These are phyloP conservation scores for Dicycla oo DNA, from an alignment of 2,888 invertebrate genomes.

Conservation along the genomic window DNA sequence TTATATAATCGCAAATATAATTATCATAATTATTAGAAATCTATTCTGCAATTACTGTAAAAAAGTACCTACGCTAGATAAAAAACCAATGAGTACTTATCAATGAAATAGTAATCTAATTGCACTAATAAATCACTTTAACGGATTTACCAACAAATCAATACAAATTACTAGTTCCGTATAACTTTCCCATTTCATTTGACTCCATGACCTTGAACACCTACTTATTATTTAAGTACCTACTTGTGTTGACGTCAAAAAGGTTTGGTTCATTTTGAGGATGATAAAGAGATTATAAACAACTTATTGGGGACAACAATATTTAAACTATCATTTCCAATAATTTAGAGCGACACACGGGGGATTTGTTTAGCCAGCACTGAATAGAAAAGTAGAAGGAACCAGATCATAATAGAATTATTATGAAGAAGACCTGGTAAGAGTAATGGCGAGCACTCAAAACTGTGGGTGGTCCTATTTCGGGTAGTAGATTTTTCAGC, in stretches of 20 bases:
- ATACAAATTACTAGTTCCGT: slow-evolving; percentile 17
- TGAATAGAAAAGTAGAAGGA: neutral
- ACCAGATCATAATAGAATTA: neutral
- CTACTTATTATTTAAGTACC: neutral
- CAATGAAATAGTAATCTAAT: neutral
- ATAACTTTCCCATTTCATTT: slow-evolving; percentile 1
- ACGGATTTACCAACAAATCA: slow-evolving; percentile 4
- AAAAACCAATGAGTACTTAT: too few species aligned
- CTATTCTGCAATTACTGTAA: too few species aligned
- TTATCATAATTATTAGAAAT: too few species aligned
- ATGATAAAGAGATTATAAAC: slow-evolving; percentile 38
- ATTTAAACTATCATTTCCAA: neutral
- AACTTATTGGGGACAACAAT: slow-evolving; percentile 19
- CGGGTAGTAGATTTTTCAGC: neutral
- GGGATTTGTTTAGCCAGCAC: neutral
- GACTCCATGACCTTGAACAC: slow-evolving; percentile 13
- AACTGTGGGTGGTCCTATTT: neutral
- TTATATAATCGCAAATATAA: too few species aligned
- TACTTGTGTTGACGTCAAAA: slow-evolving; percentile 2
- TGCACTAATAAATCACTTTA: slow-evolving; percentile 13
- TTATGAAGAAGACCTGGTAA: too few species aligned
- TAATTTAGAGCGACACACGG: slow-evolving; percentile 23
- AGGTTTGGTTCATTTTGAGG: neutral
- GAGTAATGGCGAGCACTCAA: neutral
- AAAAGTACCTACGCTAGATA: too few species aligned